Evolutionary conservation across 92 coral and sea anemone genomes (phyloP).

Genomic region (Epizoanthus illoricatus): DNA sequence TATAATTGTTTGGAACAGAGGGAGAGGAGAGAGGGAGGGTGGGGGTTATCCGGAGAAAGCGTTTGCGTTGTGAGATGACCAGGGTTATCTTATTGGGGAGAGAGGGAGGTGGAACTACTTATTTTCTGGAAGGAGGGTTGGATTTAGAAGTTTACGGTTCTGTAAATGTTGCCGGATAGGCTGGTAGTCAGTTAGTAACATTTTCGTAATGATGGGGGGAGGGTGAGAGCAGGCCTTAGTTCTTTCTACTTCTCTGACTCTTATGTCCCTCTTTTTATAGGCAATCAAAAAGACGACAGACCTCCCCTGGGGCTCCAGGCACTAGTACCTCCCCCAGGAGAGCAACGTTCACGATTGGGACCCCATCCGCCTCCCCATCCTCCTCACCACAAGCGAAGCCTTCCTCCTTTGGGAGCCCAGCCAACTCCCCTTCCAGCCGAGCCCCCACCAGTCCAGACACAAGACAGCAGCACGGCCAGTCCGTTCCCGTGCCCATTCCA

Average conservation of each 20-base stretch:
- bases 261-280: conserved; percentile 21
- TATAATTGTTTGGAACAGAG: too few species aligned
- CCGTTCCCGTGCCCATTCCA: conserved; percentile 26
- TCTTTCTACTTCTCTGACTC: conserved; percentile 7
- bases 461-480: conserved; percentile 17
- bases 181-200: not conserved
- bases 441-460: conserved; percentile 59
- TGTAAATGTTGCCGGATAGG: too few species aligned
- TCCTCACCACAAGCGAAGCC: conserved; percentile 67
- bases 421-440: conserved; percentile 53
- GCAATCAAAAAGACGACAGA: conserved; percentile 56
- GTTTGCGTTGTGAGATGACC: too few species aligned
- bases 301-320: conserved; percentile 64
- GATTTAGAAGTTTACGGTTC: too few species aligned
- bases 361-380: conserved; percentile 83
- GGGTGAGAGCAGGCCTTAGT: not conserved
- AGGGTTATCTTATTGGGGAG: too few species aligned
- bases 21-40: too few species aligned
- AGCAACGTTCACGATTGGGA: conserved; percentile 89
- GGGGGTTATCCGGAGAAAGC: too few species aligned
- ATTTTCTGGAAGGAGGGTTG: too few species aligned
- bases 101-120: too few species aligned
- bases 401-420: conserved; percentile 48
- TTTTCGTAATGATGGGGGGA: not conserved
- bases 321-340: conserved; percentile 67